These are phyloP conservation scores for Endotricha flammealis DNA, from an alignment of 2,888 invertebrate genomes.

Conservation along the genomic window DNA sequence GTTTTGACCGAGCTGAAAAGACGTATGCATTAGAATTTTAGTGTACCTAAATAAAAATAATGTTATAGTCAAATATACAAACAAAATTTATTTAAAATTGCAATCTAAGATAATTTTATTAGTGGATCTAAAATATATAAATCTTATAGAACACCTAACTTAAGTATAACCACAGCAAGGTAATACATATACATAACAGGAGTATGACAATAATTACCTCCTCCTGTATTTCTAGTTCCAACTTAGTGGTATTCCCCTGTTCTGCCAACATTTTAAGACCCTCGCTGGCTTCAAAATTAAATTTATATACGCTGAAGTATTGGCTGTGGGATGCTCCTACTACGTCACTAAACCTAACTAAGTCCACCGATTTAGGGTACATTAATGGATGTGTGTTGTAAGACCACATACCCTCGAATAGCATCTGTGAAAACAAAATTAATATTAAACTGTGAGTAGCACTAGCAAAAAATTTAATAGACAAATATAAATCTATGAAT, in stretches of 20 bases:
- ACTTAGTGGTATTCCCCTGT: conserved; percentile 63
- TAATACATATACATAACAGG: too few relatives aligned
- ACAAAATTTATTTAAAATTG: not conserved
- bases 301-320: conserved; percentile 48
- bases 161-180: too few relatives aligned
- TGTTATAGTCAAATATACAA: not conserved
- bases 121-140: too few relatives aligned
- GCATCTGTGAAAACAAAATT: conserved; percentile 30
- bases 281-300: conserved; percentile 45
- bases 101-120: not conserved
- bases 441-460: too few relatives aligned
- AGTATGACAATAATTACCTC: conserved; percentile 30
- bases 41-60: not conserved
- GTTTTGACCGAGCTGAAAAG: conserved; percentile 38
- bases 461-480: too few relatives aligned
- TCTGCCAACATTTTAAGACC: conserved; percentile 63
- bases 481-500: too few relatives aligned
- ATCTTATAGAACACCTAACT: too few relatives aligned
- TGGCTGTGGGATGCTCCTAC: conserved; percentile 65
- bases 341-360: conserved; percentile 59
- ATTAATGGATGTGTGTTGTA: conserved; percentile 55
- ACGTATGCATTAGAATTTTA: not conserved
- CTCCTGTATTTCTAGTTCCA: conserved; percentile 57
- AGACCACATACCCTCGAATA: conserved; percentile 62
- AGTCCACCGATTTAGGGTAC: conserved; percentile 39